Percentiles rank a stretch among this genome's conserved stretches.
Conservation (phyloP, 2,113 vertebrate genomes). For the Misgurnus anguillicaudatus region DNA sequence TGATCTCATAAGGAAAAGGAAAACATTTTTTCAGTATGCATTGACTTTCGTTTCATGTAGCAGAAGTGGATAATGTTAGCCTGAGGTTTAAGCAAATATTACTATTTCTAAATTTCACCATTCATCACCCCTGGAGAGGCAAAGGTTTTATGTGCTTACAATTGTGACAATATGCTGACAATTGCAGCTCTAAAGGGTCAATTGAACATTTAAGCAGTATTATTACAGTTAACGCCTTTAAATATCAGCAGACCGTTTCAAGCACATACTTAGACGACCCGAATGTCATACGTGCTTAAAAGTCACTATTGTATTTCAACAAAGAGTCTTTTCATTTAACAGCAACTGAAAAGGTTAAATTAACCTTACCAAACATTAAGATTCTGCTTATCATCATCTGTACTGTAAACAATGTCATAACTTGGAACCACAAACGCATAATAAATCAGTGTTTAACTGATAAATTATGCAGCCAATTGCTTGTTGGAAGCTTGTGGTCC, state of each 20-base stretch:
- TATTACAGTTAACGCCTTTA: slow-evolving; percentile 6
- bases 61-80: not conserved
- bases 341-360: slow-evolving; percentile 27
- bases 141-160: not conserved
- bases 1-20: not conserved
- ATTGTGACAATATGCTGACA: slow-evolving; percentile 12
- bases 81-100: slow-evolving; percentile 4
- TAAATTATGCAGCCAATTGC: slow-evolving; percentile 43
- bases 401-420: slow-evolving; percentile 32
- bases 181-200: not conserved
- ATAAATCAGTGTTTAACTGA: slow-evolving; percentile 32
- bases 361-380: slow-evolving; percentile 33
- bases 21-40: not conserved
- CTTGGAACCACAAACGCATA: slow-evolving; percentile 22
- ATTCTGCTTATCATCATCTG: slow-evolving; percentile 31
- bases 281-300: slow-evolving; percentile 13
- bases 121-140: not conserved
- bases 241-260: not conserved
- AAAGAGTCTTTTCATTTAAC: slow-evolving; percentile 9
- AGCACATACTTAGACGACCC: not conserved
- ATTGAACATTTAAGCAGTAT: not conserved
- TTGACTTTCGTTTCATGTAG: not conserved
- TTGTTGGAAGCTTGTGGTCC: slow-evolving; percentile 31
- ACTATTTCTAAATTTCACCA: slow-evolving; percentile 1
- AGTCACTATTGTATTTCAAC: slow-evolving; percentile 35